phyloP scores from a whole-genome alignment of 23 tunicate genomes.

The Styela clava region DNA sequence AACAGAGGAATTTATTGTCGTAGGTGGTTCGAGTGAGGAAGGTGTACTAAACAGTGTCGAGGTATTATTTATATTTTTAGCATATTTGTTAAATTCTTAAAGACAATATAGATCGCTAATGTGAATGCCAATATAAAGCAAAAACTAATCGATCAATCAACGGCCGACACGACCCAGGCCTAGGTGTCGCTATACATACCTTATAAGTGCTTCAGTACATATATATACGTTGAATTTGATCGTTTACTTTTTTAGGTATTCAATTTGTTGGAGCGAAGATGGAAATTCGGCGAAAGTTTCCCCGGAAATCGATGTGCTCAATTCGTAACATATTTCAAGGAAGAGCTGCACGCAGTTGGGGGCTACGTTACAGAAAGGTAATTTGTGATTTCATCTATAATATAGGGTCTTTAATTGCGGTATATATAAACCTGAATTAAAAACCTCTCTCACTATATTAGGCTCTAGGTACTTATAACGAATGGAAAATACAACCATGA shows the following conservation, averaged over 20 bases:
- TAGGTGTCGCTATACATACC: too few relatives aligned
- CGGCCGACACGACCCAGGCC: too few relatives aligned
- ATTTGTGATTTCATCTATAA: not conserved
- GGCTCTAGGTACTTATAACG: too few relatives aligned
- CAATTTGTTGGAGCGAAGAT: not conserved
- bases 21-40: constrained; percentile 63
- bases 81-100: too few relatives aligned
- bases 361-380: constrained; percentile 91
- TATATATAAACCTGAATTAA: too few relatives aligned
- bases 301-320: constrained; percentile 91
- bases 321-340: constrained; percentile 36
- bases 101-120: too few relatives aligned
- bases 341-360: constrained; percentile 51
- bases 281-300: constrained; percentile 60
- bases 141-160: too few relatives aligned
- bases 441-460: too few relatives aligned
- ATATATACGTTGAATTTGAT: not conserved
- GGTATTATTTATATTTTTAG: constrained; percentile 41
- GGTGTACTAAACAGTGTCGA: constrained; percentile 63
- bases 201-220: too few relatives aligned
- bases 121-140: too few relatives aligned
- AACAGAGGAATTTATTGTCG: constrained; percentile 35
- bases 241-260: not conserved
- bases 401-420: too few relatives aligned
- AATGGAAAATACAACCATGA: too few relatives aligned